A percentile compares a stretch with the other conserved stretches of the same genome.
Conservation (phyloP, 2,888 invertebrate species). For the Blastobasis adustella region DNA sequence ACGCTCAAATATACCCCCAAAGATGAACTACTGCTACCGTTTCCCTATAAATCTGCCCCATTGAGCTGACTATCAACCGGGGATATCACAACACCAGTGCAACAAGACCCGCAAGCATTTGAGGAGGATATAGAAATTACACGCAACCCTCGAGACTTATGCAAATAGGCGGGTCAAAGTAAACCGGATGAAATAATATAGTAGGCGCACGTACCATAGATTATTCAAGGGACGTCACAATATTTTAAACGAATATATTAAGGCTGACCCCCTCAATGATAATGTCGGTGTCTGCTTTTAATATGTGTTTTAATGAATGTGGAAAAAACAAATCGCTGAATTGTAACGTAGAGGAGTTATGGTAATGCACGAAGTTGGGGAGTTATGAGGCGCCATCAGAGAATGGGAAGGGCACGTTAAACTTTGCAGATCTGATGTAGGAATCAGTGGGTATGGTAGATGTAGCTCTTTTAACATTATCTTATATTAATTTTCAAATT, state of each 20-base stretch:
- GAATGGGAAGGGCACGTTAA: too few relatives aligned
- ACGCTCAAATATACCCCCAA: slow-evolving; percentile 49
- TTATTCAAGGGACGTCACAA: slow-evolving; percentile 61
- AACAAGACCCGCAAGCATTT: slow-evolving; percentile 26
- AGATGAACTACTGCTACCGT: slow-evolving; percentile 43
- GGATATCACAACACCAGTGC: slow-evolving; percentile 46
- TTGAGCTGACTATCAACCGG: slow-evolving; percentile 62
- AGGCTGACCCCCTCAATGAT: slow-evolving; percentile 50
- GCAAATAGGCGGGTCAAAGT: slow-evolving; percentile 11
- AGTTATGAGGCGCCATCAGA: not conserved
- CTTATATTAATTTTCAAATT: too few relatives aligned
- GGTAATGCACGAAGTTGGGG: not conserved
- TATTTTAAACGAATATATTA: slow-evolving; percentile 62
- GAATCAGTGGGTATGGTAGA: too few relatives aligned
- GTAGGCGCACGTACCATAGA: slow-evolving; percentile 43
- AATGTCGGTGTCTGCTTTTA: slow-evolving; percentile 50
- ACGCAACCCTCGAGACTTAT: not conserved
- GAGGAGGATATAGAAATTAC: not conserved
- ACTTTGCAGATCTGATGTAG: too few relatives aligned
- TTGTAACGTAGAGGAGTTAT: not conserved
- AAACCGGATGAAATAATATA: slow-evolving; percentile 23
- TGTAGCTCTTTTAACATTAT: too few relatives aligned
- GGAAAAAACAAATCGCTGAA: slow-evolving; percentile 20
- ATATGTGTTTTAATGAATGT: slow-evolving; percentile 51
- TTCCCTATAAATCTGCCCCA: slow-evolving; percentile 52